A percentile compares a stretch with the other conserved stretches of the same genome.
Evolutionary conservation across 92 coral and sea anemone genomes (phyloP).

Genomic region (Plumapathes pennacea): DNA sequence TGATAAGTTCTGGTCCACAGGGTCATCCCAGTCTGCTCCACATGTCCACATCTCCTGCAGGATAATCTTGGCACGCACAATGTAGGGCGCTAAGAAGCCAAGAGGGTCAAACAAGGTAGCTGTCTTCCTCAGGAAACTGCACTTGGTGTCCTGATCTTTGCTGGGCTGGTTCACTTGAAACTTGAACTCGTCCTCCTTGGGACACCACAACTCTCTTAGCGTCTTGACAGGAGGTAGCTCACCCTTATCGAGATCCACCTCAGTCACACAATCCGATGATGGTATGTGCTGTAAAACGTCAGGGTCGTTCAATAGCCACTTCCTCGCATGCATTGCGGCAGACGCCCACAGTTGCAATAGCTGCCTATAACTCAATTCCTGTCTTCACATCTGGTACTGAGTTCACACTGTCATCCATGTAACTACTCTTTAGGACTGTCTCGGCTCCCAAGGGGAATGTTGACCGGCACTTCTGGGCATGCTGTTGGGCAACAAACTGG

Average conservation of each 20-base stretch:
- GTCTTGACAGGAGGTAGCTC: conserved; percentile 53
- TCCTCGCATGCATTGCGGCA: conserved; percentile 16
- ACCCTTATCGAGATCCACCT: conserved; percentile 53
- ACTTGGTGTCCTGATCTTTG: conserved; percentile 27
- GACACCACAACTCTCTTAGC: conserved; percentile 36
- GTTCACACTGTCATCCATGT: conserved; percentile 53
- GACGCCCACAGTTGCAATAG: conserved; percentile 8
- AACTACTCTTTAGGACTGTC: conserved; percentile 39
- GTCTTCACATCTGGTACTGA: conserved; percentile 4
- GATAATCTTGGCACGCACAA: conserved; percentile 45
- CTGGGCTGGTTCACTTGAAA: conserved; percentile 23
- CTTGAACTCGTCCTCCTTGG: conserved; percentile 49
- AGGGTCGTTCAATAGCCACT: conserved; percentile 42
- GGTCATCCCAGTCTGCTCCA: conserved; percentile 43
- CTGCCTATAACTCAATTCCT: conserved; percentile 12
- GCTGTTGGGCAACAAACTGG: conserved; percentile 49
- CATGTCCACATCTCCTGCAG: conserved; percentile 52
- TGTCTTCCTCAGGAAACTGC: conserved; percentile 45
- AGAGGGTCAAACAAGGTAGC: conserved; percentile 54
- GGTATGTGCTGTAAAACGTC: conserved; percentile 31
- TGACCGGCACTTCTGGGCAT: conserved; percentile 17
- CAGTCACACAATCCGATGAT: conserved; percentile 47
- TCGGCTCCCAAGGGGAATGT: conserved; percentile 44
- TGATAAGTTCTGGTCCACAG: conserved; percentile 3
- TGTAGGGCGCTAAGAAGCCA: conserved; percentile 44